phyloP scores from a whole-genome alignment of 1,140 invertebrate genomes.

The Caerostris extrusa region DNA sequence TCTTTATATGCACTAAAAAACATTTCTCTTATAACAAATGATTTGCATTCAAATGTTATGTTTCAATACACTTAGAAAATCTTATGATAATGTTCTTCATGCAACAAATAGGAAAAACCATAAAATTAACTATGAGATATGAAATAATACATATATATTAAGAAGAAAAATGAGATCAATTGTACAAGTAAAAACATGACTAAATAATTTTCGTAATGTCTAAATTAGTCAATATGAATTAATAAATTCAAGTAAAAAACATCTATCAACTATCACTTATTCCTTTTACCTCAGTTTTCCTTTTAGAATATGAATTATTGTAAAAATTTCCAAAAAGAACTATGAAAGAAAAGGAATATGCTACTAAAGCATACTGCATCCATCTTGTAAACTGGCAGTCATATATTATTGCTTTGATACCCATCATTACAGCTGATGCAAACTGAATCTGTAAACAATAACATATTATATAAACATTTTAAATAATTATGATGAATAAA shows the following conservation, averaged over 20 bases:
- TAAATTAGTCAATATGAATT: neutral
- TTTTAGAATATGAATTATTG: conserved; percentile 88
- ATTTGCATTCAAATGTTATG: too few species aligned
- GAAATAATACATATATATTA: neutral
- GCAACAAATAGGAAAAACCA: neutral
- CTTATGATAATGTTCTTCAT: neutral
- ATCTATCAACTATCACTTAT: neutral
- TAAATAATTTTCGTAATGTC: neutral
- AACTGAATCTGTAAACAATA: conserved; percentile 90
- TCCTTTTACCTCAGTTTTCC: conserved; percentile 53
- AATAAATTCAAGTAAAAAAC: neutral
- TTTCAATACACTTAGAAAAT: too few species aligned
- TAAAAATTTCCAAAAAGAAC: conserved; percentile 96
- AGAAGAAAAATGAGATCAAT: neutral
- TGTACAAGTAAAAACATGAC: neutral
- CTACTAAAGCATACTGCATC: conserved; percentile 95
- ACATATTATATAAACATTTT: conserved; percentile 76
- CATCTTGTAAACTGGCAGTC: conserved; percentile 94
- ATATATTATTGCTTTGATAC: conserved; percentile 90
- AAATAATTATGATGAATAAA: too few species aligned
- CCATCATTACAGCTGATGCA: conserved; percentile 90
- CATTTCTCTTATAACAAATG: too few species aligned
- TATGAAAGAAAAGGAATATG: conserved; percentile 95
- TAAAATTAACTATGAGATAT: neutral
- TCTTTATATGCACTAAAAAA: too few species aligned